Evolutionary conservation across 2,797 vertebrate species (phyloP).

Genomic region (Arctocebus calabarensis): DNA sequence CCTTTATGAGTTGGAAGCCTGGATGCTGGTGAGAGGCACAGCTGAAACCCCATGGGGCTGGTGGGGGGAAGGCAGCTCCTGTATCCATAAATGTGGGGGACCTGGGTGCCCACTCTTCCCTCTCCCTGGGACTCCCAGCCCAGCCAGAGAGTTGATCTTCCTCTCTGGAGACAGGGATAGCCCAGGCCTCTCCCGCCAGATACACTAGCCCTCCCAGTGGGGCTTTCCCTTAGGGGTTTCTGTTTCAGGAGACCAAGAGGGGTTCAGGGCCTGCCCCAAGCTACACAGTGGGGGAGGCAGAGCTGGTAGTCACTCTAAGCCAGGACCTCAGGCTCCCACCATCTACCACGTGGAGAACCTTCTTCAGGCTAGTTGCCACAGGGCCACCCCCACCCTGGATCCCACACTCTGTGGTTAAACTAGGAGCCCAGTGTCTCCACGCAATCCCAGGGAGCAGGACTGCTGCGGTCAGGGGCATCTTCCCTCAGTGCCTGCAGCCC

Average conservation of each 20-base stretch:
- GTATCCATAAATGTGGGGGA: not conserved
- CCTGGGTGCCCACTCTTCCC: not conserved
- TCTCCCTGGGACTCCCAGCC: not conserved
- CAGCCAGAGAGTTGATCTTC: not conserved
- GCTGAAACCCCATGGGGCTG: not conserved
- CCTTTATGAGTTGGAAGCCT: not conserved
- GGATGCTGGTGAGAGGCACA: not conserved
- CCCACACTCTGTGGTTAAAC: not conserved
- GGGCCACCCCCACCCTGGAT: not conserved
- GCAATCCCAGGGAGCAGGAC: no score
- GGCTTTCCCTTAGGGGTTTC: not conserved
- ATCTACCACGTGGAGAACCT: not conserved
- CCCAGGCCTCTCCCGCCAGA: not conserved
- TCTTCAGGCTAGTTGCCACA: not conserved
- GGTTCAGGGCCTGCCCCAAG: not conserved
- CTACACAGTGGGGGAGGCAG: not conserved
- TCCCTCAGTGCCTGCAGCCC: no score
- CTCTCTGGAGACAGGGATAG: not conserved
- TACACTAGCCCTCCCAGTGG: not conserved
- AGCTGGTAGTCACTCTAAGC: not conserved
- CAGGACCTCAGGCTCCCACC: not conserved
- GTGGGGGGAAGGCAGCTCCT: not conserved
- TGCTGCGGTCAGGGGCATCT: rapidly evolving
- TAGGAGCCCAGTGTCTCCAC: not conserved
- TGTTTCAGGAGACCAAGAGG: not conserved